A percentile compares a stretch with the other conserved stretches of the same genome.
Evolutionary conservation across 2,113 vertebrate genomes (phyloP).

Genomic region (Tupaia tana): DNA sequence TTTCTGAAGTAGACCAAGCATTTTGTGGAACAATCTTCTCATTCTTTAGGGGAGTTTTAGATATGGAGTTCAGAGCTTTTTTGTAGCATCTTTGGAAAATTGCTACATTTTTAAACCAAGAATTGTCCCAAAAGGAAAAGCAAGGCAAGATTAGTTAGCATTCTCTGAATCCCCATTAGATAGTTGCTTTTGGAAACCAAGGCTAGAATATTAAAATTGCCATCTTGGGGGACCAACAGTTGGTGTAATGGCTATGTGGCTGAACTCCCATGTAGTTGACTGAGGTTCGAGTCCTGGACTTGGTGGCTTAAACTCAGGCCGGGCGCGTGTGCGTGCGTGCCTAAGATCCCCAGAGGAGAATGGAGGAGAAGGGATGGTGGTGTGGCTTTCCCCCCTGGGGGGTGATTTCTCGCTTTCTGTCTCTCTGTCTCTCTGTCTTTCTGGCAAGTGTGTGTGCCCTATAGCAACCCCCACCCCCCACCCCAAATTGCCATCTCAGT

Average conservation of each 20-base stretch:
- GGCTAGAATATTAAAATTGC: constrained; percentile 13
- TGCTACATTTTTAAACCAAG: constrained; percentile 30
- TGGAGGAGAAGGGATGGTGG: no score
- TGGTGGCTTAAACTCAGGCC: no score
- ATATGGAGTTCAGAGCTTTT: constrained; percentile 38
- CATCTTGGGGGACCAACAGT: neutral
- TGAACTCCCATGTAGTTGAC: no score
- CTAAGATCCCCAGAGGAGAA: no score
- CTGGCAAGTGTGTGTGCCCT: no score
- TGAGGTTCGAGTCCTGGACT: no score
- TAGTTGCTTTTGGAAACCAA: constrained; percentile 57
- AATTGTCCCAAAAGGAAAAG: neutral
- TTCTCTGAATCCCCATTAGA: neutral
- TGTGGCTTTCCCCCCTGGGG: no score
- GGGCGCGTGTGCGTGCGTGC: no score
- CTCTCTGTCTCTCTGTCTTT: no score
- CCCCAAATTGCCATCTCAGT: neutral
- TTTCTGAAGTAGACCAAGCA: constrained; percentile 11
- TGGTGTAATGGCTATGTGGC: no score
- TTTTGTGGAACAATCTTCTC: constrained; percentile 31
- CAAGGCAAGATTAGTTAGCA: constrained; percentile 18
- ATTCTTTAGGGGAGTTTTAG: constrained; percentile 35
- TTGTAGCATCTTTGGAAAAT: constrained; percentile 53
- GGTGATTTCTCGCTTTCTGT: no score
- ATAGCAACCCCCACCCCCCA: no score